A percentile compares a stretch with the other conserved stretches of the same genome.
phyloP scores from a whole-genome alignment of 2,888 invertebrate species.

The Dynastes maya region DNA sequence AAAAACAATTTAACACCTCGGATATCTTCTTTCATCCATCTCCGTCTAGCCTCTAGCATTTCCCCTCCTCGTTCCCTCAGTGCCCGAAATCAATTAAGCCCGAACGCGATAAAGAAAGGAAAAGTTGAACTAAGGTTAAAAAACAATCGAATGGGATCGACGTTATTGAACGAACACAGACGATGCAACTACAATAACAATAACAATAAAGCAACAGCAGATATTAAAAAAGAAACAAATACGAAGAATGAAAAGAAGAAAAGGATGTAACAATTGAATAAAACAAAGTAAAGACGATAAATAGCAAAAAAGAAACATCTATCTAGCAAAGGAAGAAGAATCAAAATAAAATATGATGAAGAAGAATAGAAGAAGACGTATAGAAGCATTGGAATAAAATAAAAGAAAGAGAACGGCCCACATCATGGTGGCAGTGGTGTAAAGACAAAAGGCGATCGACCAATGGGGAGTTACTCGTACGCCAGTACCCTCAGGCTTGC shows the following conservation, averaged over 20 bases:
- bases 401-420: slow-evolving; percentile 48
- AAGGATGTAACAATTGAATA: background rate
- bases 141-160: slow-evolving; percentile 14
- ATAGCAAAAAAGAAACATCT: slow-evolving; percentile 5
- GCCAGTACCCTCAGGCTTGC: slow-evolving; percentile 63
- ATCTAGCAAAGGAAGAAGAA: slow-evolving; percentile 1
- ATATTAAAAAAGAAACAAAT: background rate
- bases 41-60: background rate
- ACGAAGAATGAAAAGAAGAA: background rate
- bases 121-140: background rate
- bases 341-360: background rate
- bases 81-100: slow-evolving; percentile 34
- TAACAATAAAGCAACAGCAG: background rate
- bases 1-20: slow-evolving; percentile 27
- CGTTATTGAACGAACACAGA: background rate
- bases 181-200: background rate
- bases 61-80: background rate
- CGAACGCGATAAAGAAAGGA: background rate
- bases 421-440: slow-evolving; percentile 63
- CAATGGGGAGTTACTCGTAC: slow-evolving; percentile 61
- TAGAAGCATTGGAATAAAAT: slow-evolving; percentile 26
- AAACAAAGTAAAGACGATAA: background rate
- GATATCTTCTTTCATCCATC: background rate
- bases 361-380: slow-evolving; percentile 6
- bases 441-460: slow-evolving; percentile 65